Evolutionary conservation across 2,888 invertebrate genomes (phyloP).

Genomic region (Bruchidius siliquastri): DNA sequence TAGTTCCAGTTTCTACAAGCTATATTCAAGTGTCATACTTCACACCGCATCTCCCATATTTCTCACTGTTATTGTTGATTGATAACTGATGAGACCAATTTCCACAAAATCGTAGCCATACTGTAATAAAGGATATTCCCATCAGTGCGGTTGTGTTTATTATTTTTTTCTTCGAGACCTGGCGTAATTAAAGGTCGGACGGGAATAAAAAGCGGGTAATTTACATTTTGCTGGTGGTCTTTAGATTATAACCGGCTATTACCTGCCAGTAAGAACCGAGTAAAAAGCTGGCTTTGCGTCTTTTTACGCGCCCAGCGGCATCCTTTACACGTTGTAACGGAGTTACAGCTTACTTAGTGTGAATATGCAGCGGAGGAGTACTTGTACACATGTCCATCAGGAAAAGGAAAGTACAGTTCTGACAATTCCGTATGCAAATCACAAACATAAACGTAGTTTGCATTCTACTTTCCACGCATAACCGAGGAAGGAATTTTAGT

Average conservation of each 20-base stretch:
- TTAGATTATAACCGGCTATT: not conserved
- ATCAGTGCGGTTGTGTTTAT: not conserved
- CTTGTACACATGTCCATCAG: not conserved
- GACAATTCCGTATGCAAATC: not conserved
- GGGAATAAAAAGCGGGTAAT: not conserved
- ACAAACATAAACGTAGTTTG: not conserved
- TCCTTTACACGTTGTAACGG: not conserved
- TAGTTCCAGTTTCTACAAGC: too few relatives aligned
- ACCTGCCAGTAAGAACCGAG: not conserved
- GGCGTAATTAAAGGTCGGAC: not conserved
- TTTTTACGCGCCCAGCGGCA: not conserved
- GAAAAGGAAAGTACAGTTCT: not conserved
- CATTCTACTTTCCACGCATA: not conserved
- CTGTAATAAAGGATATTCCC: not conserved
- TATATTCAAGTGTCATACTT: too few relatives aligned
- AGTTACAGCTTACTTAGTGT: not conserved
- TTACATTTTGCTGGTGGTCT: not conserved
- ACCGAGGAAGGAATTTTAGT: too few relatives aligned
- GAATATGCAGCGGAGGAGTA: not conserved
- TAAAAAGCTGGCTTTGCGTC: not conserved
- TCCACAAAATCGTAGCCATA: not conserved
- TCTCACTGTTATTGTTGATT: not conserved
- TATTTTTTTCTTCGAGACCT: not conserved
- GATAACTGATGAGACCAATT: not conserved
- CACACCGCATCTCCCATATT: not conserved